phyloP scores from a whole-genome alignment of 2,797 vertebrate species.

The Sciurus carolinensis region DNA sequence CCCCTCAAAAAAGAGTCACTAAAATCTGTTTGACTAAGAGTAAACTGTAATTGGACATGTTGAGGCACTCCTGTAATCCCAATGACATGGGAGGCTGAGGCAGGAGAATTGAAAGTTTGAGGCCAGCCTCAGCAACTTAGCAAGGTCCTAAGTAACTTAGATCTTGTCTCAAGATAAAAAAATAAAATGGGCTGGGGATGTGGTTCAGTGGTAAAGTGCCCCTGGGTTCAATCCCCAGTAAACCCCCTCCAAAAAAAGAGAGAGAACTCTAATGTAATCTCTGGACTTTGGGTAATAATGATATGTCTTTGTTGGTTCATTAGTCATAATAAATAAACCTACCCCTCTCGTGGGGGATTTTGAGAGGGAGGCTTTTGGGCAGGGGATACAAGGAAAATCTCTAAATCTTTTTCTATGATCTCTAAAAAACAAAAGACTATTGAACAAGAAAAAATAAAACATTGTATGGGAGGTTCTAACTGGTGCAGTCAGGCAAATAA shows the following conservation, averaged over 20 bases:
- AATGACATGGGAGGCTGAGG: too few relatives aligned
- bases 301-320: neutral
- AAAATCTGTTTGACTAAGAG: neutral
- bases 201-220: too few relatives aligned
- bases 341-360: too few relatives aligned
- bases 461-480: neutral
- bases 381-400: neutral
- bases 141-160: too few relatives aligned
- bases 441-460: neutral
- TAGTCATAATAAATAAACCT: neutral
- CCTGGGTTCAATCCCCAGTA: too few relatives aligned
- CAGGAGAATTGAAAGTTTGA: too few relatives aligned
- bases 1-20: neutral
- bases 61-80: too few relatives aligned
- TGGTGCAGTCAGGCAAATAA: neutral
- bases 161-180: too few relatives aligned
- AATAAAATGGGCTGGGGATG: too few relatives aligned
- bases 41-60: too few relatives aligned
- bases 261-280: neutral
- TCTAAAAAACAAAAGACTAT: neutral
- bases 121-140: too few relatives aligned
- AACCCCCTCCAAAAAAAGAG: too few relatives aligned
- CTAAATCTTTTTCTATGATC: neutral
- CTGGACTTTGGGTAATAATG: neutral
- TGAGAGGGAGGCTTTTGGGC: neutral